Conservation (phyloP, 2,888 invertebrate species). For the Leptinotarsa haldemani region DNA sequence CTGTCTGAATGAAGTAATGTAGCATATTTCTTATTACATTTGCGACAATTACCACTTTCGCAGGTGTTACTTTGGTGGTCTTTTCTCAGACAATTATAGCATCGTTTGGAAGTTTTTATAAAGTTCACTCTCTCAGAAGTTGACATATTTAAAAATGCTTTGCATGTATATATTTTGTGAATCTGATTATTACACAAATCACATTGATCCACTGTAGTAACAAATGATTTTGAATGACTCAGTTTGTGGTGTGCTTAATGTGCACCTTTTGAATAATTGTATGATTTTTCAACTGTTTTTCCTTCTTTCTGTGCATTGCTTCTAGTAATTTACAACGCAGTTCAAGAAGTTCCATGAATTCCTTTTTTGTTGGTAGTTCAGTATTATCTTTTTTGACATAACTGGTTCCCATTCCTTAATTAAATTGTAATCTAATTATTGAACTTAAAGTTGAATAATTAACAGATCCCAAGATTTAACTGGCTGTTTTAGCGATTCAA, state of each 20-base stretch:
- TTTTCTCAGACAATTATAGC: slow-evolving; percentile 5
- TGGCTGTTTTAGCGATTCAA: not conserved
- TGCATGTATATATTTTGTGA: not conserved
- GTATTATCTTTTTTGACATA: not conserved
- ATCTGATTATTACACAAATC: not conserved
- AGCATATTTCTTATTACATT: slow-evolving; percentile 1
- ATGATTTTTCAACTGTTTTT: not conserved
- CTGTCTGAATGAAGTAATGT: not conserved
- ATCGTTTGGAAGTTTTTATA: not conserved
- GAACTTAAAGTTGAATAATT: not conserved
- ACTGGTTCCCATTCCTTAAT: not conserved
- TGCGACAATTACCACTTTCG: slow-evolving; percentile 1
- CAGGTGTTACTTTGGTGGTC: not conserved
- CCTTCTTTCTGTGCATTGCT: not conserved
- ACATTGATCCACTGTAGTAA: not conserved
- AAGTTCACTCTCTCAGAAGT: not conserved
- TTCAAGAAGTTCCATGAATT: slow-evolving; percentile 1
- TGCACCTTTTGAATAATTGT: not conserved
- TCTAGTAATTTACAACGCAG: not conserved
- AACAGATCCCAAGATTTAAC: not conserved
- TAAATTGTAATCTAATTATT: not conserved
- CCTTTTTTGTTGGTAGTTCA: not conserved
- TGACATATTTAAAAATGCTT: not conserved
- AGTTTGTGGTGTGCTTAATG: not conserved
- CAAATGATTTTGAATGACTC: not conserved